phyloP scores from a whole-genome alignment of 2,113 vertebrate genomes.

The Oryzias woworae region DNA sequence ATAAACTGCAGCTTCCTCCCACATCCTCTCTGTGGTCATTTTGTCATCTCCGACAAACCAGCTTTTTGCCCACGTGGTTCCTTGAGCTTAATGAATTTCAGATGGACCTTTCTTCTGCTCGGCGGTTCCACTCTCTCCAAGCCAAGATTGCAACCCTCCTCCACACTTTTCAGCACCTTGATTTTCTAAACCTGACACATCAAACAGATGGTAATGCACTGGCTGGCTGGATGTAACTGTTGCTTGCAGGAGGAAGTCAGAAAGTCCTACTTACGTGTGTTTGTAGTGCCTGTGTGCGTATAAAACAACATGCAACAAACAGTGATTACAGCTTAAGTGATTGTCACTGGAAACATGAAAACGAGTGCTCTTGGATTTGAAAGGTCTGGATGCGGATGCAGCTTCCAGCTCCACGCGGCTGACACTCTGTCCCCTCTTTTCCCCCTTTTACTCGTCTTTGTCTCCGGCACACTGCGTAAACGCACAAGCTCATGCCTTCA shows the following conservation, averaged over 20 bases:
- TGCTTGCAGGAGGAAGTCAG: constrained; percentile 15
- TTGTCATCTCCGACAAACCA: constrained; percentile 53
- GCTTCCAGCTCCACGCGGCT: constrained; percentile 25
- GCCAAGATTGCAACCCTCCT: constrained; percentile 13
- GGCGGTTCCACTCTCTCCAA: constrained; percentile 10
- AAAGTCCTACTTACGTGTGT: constrained; percentile 28
- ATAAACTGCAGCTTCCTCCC: constrained; percentile 57
- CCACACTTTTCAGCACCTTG: constrained; percentile 20
- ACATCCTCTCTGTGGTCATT: constrained; percentile 58
- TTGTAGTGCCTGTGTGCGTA: constrained; percentile 17
- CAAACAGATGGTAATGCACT: constrained; percentile 19
- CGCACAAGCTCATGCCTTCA: constrained; percentile 27
- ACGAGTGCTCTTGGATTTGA: constrained; percentile 38
- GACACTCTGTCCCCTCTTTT: constrained; percentile 20
- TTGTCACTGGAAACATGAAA: constrained; percentile 24
- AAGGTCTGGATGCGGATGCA: constrained; percentile 29
- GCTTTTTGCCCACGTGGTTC: constrained; percentile 32
- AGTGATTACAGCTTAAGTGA: neutral
- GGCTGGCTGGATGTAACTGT: constrained; percentile 1
- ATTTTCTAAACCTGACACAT: constrained; percentile 17
- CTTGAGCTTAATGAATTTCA: constrained; percentile 27
- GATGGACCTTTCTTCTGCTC: constrained; percentile 10
- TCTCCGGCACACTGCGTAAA: constrained; percentile 27
- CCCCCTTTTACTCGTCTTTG: constrained; percentile 14
- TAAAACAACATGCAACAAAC: constrained; percentile 7